Evolutionary conservation across 1,140 invertebrate species (phyloP), one percentile per base, ranked within the genome.

Genomic region (Arion vulgaris): DNA sequence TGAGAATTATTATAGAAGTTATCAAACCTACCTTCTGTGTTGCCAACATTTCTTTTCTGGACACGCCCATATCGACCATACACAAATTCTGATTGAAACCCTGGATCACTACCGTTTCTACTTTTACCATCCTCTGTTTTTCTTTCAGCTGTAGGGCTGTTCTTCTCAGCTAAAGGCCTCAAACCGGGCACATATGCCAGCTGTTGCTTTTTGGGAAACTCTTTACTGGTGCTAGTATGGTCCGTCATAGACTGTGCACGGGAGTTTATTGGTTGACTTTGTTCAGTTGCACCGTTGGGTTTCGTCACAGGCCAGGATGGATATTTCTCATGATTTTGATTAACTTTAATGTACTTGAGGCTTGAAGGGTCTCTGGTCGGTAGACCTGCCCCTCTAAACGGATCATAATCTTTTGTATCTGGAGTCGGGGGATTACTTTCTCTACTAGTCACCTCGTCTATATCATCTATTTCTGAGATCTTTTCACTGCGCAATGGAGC

Each of bases 241-340:
- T 86, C 85, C 0, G 86, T 86, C 84, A 84, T 87, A 2, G 87
- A 83, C 79, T 86, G 84, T 9, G 86, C 83, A 9, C 85, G 86
- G 5, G 85, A 77, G 53, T 84, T 86, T 19, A 89, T 87, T 13
- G 88, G 82, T 51, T 85, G 83, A 2, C 84, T 68, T 39, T 80
- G 82, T 34, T 86, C 84, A 0, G 77, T 51, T 17, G 84, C 84
- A 19, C 83, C 77, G 80, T 80, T 90, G 78, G 86, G 81, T 38
- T 87, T 85, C 15, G 88, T 89, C 36, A 89, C 94, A 19, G 95
- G 95, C 95, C 96, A 96, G 66, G 95, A 96, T 4, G 96, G 95
- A 88, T 95, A 96, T 87, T 96, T 96, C 91, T 96, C 96, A 93
- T 96, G 96, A 81, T 94, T 95, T 75, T 95, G 95, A 32, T 94